Conservation (phyloP, 1,140 invertebrate genomes). For the Spodoptera frugiperda region DNA sequence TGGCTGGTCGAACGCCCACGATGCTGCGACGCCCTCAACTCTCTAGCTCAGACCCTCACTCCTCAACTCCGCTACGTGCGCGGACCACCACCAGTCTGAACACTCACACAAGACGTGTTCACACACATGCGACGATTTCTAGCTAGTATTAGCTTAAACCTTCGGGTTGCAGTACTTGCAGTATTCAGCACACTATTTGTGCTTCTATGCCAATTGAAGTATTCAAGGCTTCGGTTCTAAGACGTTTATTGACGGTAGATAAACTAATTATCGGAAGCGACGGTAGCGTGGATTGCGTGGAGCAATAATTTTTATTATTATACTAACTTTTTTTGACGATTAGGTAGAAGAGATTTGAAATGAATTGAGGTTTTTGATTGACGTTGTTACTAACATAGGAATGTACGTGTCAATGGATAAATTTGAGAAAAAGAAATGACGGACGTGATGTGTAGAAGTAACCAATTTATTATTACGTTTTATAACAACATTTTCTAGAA, state of each 20-base stretch:
- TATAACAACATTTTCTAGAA: constrained; percentile 18
- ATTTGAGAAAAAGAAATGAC: constrained; percentile 14
- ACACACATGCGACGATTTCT: constrained; percentile 9
- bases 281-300: constrained; percentile 48
- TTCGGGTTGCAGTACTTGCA: constrained; percentile 35
- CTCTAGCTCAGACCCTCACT: constrained; percentile 92
- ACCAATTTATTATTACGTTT: constrained; percentile 28
- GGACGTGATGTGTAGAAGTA: constrained; percentile 13
- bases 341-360: constrained; percentile 38
- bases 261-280: background rate
- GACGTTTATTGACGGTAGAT: constrained; percentile 35
- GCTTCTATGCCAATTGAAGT: constrained; percentile 29
- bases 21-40: constrained; percentile 95
- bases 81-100: constrained; percentile 94
- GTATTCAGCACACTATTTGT: constrained; percentile 38
- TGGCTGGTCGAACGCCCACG: constrained; percentile 93
- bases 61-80: constrained; percentile 94
- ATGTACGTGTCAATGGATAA: constrained; percentile 20
- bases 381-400: constrained; percentile 60
- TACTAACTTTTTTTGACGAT: constrained; percentile 51
- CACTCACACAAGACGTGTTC: constrained; percentile 20
- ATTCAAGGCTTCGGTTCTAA: constrained; percentile 23
- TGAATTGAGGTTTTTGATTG: constrained; percentile 49
- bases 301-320: constrained; percentile 53
- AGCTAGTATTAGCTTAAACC: constrained; percentile 30